Evolutionary conservation across 1,140 invertebrate genomes (phyloP).

Genomic region (Papilio polytes): DNA sequence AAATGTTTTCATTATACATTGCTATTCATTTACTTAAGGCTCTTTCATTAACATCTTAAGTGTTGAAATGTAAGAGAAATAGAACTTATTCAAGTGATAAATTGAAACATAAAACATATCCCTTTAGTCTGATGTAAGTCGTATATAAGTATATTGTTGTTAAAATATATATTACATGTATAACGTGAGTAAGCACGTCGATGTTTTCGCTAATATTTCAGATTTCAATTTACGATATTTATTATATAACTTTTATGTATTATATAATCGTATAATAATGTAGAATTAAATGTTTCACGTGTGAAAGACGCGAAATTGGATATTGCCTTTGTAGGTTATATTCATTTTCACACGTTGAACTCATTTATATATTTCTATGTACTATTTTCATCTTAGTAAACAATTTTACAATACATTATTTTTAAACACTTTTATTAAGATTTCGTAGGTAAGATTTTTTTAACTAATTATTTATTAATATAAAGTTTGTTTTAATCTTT

Average conservation of each 20-base stretch:
- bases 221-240: conserved; percentile 25
- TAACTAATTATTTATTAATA: not conserved
- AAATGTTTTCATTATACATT: not conserved
- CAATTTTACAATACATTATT: not conserved
- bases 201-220: conserved; percentile 28
- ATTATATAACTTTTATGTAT: conserved; percentile 10
- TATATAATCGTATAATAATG: conserved; percentile 29
- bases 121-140: conserved; percentile 70
- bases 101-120: conserved; percentile 80
- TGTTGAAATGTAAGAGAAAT: conserved; percentile 7
- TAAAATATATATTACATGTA: conserved; percentile 51
- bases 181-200: conserved; percentile 44
- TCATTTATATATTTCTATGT: conserved; percentile 55
- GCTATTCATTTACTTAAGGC: not conserved
- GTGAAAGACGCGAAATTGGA: conserved; percentile 76
- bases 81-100: conserved; percentile 66
- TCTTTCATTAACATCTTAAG: conserved; percentile 29
- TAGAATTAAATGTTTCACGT: conserved; percentile 59
- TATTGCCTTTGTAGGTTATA: conserved; percentile 55
- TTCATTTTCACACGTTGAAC: conserved; percentile 69
- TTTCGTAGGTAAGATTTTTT: not conserved
- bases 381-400: not conserved
- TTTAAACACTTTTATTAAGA: not conserved
- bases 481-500: not conserved
- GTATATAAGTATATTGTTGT: conserved; percentile 57